Conservation (phyloP, 2,797 vertebrate species). For the Botia almorhae region DNA sequence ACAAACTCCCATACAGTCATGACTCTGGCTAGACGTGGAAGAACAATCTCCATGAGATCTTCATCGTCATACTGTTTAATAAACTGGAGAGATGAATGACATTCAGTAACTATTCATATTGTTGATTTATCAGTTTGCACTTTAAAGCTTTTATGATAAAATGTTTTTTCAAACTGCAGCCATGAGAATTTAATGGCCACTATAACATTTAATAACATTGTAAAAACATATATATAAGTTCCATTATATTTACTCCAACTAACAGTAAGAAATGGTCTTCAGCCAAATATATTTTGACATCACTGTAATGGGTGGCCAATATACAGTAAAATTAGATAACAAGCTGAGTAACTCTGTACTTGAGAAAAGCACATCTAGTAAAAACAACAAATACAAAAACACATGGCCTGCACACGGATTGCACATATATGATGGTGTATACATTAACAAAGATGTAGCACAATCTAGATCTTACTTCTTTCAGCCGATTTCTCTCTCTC, state of each 20-base stretch:
- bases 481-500: conserved; percentile 80
- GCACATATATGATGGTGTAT: background rate
- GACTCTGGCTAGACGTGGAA: conserved; percentile 85
- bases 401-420: background rate
- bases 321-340: too few species aligned
- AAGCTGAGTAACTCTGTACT: too few species aligned
- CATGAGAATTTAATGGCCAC: background rate
- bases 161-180: conserved; percentile 1
- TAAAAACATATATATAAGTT: too few species aligned
- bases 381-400: too few species aligned
- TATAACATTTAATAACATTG: too few species aligned
- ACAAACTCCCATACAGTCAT: conserved; percentile 92
- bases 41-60: conserved; percentile 87
- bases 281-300: too few species aligned
- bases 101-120: background rate
- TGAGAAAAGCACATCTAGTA: background rate
- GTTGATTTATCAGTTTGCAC: background rate
- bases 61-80: conserved; percentile 86
- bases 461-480: conserved; percentile 77
- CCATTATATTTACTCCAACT: too few species aligned
- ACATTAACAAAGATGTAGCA: too few species aligned
- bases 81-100: conserved; percentile 69
- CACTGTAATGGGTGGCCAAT: too few species aligned
- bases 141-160: background rate
- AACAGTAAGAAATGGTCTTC: too few species aligned